These are phyloP conservation scores for Pyrgus malvae DNA, from an alignment of 2,888 invertebrate species.

Conservation along the genomic window DNA sequence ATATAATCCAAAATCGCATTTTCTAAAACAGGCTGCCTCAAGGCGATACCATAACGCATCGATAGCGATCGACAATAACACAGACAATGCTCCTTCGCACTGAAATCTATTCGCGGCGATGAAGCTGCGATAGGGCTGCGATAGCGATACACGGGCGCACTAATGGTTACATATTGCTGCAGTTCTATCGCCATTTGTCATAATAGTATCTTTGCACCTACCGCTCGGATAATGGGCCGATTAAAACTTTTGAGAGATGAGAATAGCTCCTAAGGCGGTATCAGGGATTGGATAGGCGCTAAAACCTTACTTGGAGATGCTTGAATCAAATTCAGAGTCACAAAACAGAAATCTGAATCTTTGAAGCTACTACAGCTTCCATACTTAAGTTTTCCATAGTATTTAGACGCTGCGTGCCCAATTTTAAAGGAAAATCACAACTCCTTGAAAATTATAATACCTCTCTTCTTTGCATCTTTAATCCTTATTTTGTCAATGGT, in stretches of 20 bases:
- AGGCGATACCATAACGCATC: conserved; percentile 46
- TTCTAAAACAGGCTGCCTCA: conserved; percentile 36
- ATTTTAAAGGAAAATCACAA: too few species aligned
- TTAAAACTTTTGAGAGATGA: conserved; percentile 23
- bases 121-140: conserved; percentile 31
- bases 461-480: too few species aligned
- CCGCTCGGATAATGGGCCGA: conserved; percentile 24
- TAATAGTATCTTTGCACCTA: conserved; percentile 28
- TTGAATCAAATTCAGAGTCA: too few species aligned
- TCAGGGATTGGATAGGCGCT: too few species aligned
- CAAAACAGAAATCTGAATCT: too few species aligned
- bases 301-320: too few species aligned
- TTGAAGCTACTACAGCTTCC: too few species aligned
- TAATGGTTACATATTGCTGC: conserved; percentile 45
- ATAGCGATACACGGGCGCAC: conserved; percentile 51
- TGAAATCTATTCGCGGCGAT: conserved; percentile 48
- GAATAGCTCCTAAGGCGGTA: conserved; percentile 14
- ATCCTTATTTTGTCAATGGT: too few species aligned
- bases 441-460: too few species aligned
- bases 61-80: conserved; percentile 47
- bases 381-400: too few species aligned
- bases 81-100: conserved; percentile 54
- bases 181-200: conserved; percentile 34
- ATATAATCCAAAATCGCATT: conserved; percentile 30
- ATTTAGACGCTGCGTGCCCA: too few species aligned